Base-by-base conservation (phyloP, 2,113 vertebrate species). In the Columba janthina region DNA sequence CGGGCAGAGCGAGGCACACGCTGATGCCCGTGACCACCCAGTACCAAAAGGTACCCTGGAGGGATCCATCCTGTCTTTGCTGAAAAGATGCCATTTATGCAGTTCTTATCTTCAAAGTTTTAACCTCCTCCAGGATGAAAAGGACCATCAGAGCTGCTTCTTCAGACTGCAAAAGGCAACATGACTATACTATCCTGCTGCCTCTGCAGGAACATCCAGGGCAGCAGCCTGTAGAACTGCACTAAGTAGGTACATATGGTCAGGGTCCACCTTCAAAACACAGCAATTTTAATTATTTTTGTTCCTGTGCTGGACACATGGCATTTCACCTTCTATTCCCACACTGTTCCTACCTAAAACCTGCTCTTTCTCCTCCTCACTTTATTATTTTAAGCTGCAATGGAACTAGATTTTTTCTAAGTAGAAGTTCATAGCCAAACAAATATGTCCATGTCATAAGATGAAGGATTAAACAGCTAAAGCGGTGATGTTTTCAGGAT, bases 1-100 rank as follows among this genome's bases (percentile, higher is more conserved):
- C 1, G 1, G 46, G 38, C n/a, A 40, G 65, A 84, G 62, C 6
- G 0, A 3, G 66, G 65, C 15, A 24, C 40, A 7, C 0, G 0
- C 22, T 9, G 2, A n/a, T 13, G 7, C 12, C 18, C 5, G 0
- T 3, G 0, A 4, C 53, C 8, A 1, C 38, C 19, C 36, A 21
- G 17, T 10, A 40, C 24, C 15, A 5, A 46, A 76, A 16, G 11
- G 13, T 11, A n/a, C 3, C 12, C 54, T 19, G 5, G 31, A 48
- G 20, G 53, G 3, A 72, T 32, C 28, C 36, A 17, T 8, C 3
- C 10, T 22, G 4, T 34, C 66, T 88, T 48, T 15, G 24, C 51
- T 36, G 26, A 34, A 18, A 17, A 46, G n/a, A 28, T 3, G 7
- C 5, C 32, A 25, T 60, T 67, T 6, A 19, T 34, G 17, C 9